These are phyloP conservation scores for Corynorhinus townsendii DNA, from an alignment of 2,113 vertebrate species.

Conservation along the genomic window DNA sequence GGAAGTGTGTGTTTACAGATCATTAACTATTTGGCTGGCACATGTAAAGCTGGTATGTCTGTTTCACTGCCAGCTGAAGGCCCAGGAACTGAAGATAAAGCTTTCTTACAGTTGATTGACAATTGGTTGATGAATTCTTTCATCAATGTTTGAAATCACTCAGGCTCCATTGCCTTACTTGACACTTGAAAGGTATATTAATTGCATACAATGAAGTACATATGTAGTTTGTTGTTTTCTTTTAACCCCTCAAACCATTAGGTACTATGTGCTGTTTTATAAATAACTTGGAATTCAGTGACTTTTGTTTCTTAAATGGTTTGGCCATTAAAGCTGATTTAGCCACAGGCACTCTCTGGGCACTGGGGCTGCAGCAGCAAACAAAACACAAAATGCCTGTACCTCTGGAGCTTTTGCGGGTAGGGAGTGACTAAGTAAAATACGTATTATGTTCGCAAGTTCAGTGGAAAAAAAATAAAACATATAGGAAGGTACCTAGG, in stretches of 20 bases:
- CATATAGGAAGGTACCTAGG: background rate
- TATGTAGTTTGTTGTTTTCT: background rate
- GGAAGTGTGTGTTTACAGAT: background rate
- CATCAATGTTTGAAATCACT: background rate
- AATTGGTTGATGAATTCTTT: background rate
- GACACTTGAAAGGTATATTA: background rate
- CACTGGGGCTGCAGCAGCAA: background rate
- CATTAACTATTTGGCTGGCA: background rate
- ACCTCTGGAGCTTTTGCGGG: background rate
- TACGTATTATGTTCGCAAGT: background rate
- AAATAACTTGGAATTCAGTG: background rate
- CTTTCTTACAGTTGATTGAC: background rate
- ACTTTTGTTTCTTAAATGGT: background rate
- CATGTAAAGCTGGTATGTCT: background rate
- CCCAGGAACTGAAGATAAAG: background rate
- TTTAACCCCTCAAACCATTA: background rate
- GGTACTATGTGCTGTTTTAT: background rate
- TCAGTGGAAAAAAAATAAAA: background rate
- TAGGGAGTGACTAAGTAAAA: background rate
- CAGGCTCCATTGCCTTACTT: background rate
- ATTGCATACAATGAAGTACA: background rate
- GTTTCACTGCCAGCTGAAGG: background rate
- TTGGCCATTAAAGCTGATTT: background rate
- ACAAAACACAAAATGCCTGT: background rate
- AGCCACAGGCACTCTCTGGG: background rate